These are phyloP conservation scores for Eucidaris tribuloides DNA, from an alignment of 35 echinoderm and acorn worm species.

Conservation along the genomic window DNA sequence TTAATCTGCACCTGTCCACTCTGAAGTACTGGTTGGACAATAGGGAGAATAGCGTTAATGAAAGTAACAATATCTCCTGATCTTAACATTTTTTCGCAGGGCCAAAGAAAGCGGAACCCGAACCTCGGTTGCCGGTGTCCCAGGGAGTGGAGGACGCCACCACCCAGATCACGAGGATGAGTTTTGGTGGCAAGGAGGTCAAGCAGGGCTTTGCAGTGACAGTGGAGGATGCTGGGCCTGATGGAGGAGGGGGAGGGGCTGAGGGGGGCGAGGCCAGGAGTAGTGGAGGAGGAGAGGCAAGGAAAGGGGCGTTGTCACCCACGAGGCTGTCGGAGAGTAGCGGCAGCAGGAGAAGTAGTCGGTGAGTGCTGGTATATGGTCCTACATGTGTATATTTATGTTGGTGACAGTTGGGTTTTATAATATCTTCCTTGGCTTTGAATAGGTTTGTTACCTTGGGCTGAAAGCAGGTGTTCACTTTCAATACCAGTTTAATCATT, in stretches of 20 bases:
- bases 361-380: background rate
- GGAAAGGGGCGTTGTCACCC: background rate
- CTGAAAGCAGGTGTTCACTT: background rate
- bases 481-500: background rate
- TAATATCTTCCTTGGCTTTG: background rate
- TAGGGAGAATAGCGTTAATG: too few species aligned
- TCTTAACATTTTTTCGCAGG: too few species aligned
- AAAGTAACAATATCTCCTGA: too few species aligned
- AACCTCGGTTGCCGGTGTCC: background rate
- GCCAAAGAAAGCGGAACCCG: slow-evolving; percentile 33
- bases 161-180: slow-evolving; percentile 26
- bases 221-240: background rate
- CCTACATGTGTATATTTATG: background rate
- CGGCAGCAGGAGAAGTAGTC: slow-evolving; percentile 7
- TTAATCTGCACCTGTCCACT: too few species aligned
- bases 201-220: slow-evolving; percentile 67
- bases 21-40: too few species aligned
- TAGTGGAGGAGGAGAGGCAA: background rate
- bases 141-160: background rate
- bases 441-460: background rate
- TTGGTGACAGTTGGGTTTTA: background rate
- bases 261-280: background rate
- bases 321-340: slow-evolving; percentile 3
- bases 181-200: slow-evolving; percentile 50
- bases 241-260: background rate